These are phyloP conservation scores for Gonioctena quinquepunctata DNA, from an alignment of 1,140 invertebrate genomes.

Conservation along the genomic window DNA sequence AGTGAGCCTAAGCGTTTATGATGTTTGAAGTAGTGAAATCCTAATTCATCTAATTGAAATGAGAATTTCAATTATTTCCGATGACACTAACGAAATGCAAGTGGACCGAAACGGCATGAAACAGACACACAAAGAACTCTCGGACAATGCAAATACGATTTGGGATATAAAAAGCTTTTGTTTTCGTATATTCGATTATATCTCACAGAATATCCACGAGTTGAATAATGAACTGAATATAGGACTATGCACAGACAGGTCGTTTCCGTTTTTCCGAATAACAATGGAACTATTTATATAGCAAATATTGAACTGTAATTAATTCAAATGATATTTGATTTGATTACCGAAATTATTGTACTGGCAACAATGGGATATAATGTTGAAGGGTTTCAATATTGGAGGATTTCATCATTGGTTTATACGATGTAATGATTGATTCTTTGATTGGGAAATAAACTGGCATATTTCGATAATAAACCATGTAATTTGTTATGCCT, in stretches of 20 bases:
- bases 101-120: not conserved
- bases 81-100: not conserved
- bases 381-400: not conserved
- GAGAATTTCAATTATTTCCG: too few species aligned
- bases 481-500: too few species aligned
- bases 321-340: not conserved
- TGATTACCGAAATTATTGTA: not conserved
- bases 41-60: too few species aligned
- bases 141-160: not conserved
- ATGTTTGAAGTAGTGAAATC: too few species aligned
- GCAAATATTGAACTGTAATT: not conserved
- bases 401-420: not conserved
- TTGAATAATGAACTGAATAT: not conserved
- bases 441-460: too few species aligned
- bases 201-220: not conserved
- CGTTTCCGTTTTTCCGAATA: not conserved
- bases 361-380: not conserved
- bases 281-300: constrained; percentile 1
- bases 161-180: not conserved
- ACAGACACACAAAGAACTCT: not conserved
- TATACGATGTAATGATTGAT: too few species aligned
- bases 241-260: not conserved
- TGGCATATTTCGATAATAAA: too few species aligned
- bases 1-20: too few species aligned
- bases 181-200: not conserved